A percentile compares a stretch with the other conserved stretches of the same genome.
Conservation (phyloP, 2,113 vertebrate species). For the Lycocorax pyrrhopterus region DNA sequence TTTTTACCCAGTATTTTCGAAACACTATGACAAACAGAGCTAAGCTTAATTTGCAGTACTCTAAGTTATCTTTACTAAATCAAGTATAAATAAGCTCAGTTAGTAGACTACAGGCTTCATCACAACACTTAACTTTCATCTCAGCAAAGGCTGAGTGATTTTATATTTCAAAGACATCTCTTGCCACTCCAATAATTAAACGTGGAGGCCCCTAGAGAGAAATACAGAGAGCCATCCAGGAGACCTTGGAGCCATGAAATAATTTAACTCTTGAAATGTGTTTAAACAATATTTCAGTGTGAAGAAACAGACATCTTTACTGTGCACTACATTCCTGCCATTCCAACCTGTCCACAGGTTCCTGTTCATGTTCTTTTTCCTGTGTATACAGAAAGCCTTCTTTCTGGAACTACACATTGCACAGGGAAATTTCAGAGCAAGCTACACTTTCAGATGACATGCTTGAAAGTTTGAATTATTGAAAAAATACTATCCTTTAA, state of each 20-base stretch:
- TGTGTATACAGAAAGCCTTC: background rate
- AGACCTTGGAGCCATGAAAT: background rate
- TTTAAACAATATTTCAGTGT: conserved; percentile 48
- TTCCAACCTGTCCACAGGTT: conserved; percentile 59
- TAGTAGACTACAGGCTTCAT: background rate
- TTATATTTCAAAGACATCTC: background rate
- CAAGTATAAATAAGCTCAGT: background rate
- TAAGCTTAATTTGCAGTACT: background rate
- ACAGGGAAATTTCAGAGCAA: conserved; percentile 1
- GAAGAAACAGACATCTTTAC: conserved; percentile 49
- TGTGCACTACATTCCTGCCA: conserved; percentile 44
- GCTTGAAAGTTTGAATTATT: conserved; percentile 19
- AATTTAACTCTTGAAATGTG: conserved; percentile 15
- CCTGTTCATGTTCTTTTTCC: conserved; percentile 46
- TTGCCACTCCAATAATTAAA: background rate
- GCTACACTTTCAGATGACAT: background rate
- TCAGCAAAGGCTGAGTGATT: background rate
- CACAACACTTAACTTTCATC: background rate
- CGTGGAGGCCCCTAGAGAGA: background rate
- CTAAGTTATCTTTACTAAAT: background rate
- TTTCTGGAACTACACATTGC: conserved; percentile 24
- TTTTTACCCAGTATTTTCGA: background rate
- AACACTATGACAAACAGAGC: background rate
- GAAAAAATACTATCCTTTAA: conserved; percentile 13
- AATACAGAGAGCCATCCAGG: background rate